A percentile compares a stretch with the other conserved stretches of the same genome.
Evolutionary conservation across 2,797 vertebrate genomes (phyloP).

Genomic region (Vespertilio murinus): DNA sequence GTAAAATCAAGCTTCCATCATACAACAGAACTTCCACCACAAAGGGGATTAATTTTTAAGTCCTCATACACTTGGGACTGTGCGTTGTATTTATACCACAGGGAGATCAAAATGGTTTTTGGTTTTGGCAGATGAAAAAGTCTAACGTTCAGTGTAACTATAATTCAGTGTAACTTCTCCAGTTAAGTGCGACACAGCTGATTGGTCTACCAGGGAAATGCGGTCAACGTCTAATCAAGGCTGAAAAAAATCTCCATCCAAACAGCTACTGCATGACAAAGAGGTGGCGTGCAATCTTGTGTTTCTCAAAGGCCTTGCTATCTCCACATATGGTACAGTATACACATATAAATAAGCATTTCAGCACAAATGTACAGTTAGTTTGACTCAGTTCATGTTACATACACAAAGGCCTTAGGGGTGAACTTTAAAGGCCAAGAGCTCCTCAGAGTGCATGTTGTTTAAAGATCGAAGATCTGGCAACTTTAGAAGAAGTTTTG

Average conservation of each 20-base stretch:
- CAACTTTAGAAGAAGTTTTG: slow-evolving; percentile 97
- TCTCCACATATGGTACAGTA: slow-evolving; percentile 69
- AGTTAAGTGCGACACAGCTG: slow-evolving; percentile 72
- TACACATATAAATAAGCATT: slow-evolving; percentile 82
- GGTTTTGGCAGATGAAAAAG: slow-evolving; percentile 79
- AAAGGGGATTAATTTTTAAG: slow-evolving; percentile 63
- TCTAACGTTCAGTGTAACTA: slow-evolving; percentile 76
- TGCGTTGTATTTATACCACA: slow-evolving; percentile 66
- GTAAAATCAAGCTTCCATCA: slow-evolving; percentile 71
- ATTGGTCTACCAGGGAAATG: slow-evolving; percentile 49
- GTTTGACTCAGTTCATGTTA: slow-evolving; percentile 74
- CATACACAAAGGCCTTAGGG: slow-evolving; percentile 84
- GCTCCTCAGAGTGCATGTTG: slow-evolving; percentile 99
- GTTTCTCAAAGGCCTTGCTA: slow-evolving; percentile 71
- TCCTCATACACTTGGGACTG: slow-evolving; percentile 62
- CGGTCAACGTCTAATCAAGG: not conserved
- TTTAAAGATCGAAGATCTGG: slow-evolving; percentile 98
- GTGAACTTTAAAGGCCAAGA: slow-evolving; percentile 98
- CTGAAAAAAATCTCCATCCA: slow-evolving; percentile 75
- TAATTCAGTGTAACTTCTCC: slow-evolving; percentile 72
- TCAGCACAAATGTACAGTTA: slow-evolving; percentile 81
- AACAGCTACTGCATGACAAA: slow-evolving; percentile 78
- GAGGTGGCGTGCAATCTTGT: slow-evolving; percentile 69
- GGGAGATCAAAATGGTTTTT: slow-evolving; percentile 78
- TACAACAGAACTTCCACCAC: slow-evolving; percentile 64